Conservation (phyloP, 1,140 invertebrate species). For the Megalopta genalis region DNA sequence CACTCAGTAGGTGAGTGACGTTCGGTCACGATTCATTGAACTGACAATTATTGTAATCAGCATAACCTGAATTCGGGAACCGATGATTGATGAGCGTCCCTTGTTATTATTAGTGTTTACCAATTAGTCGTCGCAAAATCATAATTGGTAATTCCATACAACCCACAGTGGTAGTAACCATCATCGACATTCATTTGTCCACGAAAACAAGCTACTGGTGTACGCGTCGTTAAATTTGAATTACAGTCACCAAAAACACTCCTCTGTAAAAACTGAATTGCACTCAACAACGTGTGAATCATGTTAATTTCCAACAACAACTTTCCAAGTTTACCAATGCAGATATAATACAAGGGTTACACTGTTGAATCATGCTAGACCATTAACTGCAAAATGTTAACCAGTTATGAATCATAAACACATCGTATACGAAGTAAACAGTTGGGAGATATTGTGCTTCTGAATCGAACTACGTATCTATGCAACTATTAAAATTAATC, state of each 20-base stretch:
- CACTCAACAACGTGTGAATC: neutral
- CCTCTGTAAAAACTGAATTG: neutral
- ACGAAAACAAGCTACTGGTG: constrained; percentile 6
- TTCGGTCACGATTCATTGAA: neutral
- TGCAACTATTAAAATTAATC: too few species aligned
- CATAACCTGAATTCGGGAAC: neutral
- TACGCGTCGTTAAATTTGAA: constrained; percentile 46
- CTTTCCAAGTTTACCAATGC: neutral
- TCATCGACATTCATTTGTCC: constrained; percentile 19
- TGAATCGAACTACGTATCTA: too few species aligned
- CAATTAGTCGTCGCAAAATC: constrained; percentile 57
- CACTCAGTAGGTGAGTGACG: neutral
- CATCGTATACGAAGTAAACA: too few species aligned
- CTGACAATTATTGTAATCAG: constrained; percentile 37
- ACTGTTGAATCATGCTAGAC: too few species aligned
- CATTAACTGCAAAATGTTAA: too few species aligned
- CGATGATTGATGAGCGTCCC: constrained; percentile 45
- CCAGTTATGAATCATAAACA: too few species aligned
- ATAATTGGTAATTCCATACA: constrained; percentile 59
- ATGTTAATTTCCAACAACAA: neutral
- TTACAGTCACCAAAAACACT: constrained; percentile 11
- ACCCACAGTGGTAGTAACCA: constrained; percentile 7
- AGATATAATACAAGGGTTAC: neutral
- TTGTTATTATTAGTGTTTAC: constrained; percentile 63
- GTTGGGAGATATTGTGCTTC: too few species aligned